Percentiles rank a stretch among this genome's conserved stretches.
Evolutionary conservation across 2,797 vertebrate genomes (phyloP).

Genomic region (Acridotheres tristis): DNA sequence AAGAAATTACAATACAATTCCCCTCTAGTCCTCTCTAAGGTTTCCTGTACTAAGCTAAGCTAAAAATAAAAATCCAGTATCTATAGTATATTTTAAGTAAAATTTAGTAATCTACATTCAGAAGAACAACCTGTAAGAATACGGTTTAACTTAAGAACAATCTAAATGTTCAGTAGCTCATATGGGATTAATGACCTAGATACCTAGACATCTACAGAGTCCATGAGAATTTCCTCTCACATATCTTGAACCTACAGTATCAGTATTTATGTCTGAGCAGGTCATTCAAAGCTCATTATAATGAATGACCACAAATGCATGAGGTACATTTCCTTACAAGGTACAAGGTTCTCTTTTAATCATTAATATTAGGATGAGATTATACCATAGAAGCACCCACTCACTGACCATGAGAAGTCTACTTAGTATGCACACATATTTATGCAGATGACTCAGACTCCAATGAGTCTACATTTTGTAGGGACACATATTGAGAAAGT

Average conservation of each 20-base stretch:
- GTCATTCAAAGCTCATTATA: background rate
- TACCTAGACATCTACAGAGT: background rate
- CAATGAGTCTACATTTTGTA: background rate
- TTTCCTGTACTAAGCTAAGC: background rate
- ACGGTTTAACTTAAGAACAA: background rate
- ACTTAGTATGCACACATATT: background rate
- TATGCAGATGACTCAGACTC: background rate
- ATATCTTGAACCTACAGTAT: background rate
- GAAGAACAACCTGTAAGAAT: background rate
- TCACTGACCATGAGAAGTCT: background rate
- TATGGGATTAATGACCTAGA: background rate
- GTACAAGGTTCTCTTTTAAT: background rate
- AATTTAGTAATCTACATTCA: background rate
- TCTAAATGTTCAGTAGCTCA: background rate
- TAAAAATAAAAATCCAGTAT: background rate
- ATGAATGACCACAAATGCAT: background rate
- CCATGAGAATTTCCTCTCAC: background rate
- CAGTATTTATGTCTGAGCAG: background rate
- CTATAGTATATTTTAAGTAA: background rate
- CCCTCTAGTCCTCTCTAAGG: background rate
- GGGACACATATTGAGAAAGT: too few relatives aligned
- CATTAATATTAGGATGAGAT: background rate
- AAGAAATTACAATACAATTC: background rate
- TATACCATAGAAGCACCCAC: background rate
- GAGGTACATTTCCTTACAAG: background rate